Conservation (phyloP, 2,113 vertebrate genomes). For the Alaudala cheleensis region DNA sequence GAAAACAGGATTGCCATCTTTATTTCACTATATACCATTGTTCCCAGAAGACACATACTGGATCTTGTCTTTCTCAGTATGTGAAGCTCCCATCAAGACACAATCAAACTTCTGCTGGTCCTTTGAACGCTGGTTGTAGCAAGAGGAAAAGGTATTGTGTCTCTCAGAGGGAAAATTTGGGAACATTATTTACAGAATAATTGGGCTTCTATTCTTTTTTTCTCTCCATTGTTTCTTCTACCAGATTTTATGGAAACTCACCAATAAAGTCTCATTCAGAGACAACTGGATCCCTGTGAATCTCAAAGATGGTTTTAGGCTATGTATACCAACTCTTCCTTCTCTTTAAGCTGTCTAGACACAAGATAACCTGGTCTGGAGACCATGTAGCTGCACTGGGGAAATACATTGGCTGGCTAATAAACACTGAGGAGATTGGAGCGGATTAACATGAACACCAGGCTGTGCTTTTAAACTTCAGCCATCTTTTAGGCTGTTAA, state of each 20-base stretch:
- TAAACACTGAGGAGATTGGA: neutral
- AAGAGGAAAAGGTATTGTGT: slow-evolving; percentile 34
- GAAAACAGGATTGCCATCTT: slow-evolving; percentile 13
- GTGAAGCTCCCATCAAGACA: neutral
- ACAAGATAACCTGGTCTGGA: neutral
- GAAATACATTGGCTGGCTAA: neutral
- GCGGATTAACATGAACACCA: neutral
- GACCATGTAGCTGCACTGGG: neutral
- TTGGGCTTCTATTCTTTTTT: neutral
- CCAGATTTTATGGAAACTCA: neutral
- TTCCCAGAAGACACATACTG: slow-evolving; percentile 41
- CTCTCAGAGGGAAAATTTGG: neutral
- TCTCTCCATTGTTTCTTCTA: neutral
- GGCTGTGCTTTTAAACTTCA: neutral
- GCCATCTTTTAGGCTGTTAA: neutral
- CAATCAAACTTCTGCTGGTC: slow-evolving; percentile 4
- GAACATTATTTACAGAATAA: neutral
- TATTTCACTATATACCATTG: slow-evolving; percentile 9
- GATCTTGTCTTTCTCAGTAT: neutral
- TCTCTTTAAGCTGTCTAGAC: neutral
- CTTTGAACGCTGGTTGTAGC: neutral
- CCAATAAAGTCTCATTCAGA: neutral
- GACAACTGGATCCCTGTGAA: neutral
- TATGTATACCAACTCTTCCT: neutral
- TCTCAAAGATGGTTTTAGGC: neutral